Evolutionary conservation across 2,113 vertebrate species (phyloP), one percentile per base, ranked within the genome.

Genomic region (Psephotus haematonotus): DNA sequence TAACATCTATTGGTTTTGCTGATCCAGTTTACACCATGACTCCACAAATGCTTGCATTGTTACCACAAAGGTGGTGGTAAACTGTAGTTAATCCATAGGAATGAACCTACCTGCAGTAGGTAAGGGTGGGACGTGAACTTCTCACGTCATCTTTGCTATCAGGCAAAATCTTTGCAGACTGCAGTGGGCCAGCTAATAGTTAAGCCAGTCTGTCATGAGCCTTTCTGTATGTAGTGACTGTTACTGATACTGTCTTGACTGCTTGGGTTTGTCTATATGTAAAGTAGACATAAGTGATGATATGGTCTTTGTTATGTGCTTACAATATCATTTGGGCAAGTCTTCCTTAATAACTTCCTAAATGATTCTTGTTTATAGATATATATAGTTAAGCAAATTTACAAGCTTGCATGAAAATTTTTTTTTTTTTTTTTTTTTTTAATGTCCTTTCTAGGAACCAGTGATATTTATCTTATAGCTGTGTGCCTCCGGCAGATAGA

Each of bases 1-100:
- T 94, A 37, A 89, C 83, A 68, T 55, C 47, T 18, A 47, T 25
- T 55, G 27, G 6, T 67, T 93, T 57, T 74, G 27, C 27, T 50
- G 31, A 44, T 19, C 2, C 17, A 17, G 31, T 49, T 79, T 41
- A 4, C n/a, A 63, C 14, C 46, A 23, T 23, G 62, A 9, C 52
- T 46, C 24, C 12, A 20, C 39, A 33, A 65, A 78, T 1, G 0
- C 8, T 24, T 7, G 33, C 0, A 0, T 27, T 44, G 67, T 63
- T 74, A 1, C 47, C 1, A 0, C 11, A 44, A 28, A 37, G 59
- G 64, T 16, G 59, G 18, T 6, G 6, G 22, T 71, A 44, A 84
- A 37, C 46, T 47, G 5, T 13, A 55, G 28, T n/a, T 68, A 86
- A 50, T 12, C 16, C 37, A 6, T 1, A 35, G 69, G 19, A 63